Evolutionary conservation across 2,888 invertebrate species (phyloP).

Genomic region (Mystacides longicornis): DNA sequence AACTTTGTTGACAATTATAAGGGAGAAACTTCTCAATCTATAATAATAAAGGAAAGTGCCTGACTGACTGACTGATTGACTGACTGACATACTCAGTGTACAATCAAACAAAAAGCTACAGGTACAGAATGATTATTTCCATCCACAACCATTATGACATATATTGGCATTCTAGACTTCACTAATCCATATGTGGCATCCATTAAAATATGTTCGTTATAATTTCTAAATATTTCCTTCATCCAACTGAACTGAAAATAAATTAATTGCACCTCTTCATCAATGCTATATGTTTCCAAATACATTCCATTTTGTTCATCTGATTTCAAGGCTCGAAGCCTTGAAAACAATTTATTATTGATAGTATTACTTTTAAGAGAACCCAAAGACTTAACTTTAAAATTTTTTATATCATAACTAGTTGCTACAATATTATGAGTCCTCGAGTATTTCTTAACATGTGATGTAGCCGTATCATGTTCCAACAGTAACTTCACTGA

Average conservation of each 20-base stretch:
- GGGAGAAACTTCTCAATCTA: too few species aligned
- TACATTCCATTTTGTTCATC: neutral
- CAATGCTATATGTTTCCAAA: neutral
- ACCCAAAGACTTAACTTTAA: neutral
- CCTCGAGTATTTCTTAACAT: neutral
- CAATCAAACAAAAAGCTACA: too few species aligned
- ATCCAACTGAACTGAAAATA: neutral
- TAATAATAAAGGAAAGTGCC: too few species aligned
- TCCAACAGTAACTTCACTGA: neutral
- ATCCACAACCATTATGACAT: neutral
- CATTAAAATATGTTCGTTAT: neutral
- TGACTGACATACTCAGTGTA: too few species aligned
- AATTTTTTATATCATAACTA: neutral
- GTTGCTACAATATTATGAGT: neutral
- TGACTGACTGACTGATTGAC: too few species aligned
- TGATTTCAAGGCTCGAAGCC: neutral
- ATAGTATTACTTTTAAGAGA: neutral
- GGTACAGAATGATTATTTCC: neutral
- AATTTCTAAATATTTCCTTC: neutral
- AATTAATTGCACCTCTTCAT: neutral
- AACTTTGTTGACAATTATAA: too few species aligned
- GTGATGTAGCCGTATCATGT: neutral
- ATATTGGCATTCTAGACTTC: neutral
- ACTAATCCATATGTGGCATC: neutral
- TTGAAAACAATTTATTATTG: too few species aligned